These are phyloP conservation scores for Cromileptes altivelis DNA, from an alignment of 2,113 vertebrate species.

Conservation along the genomic window DNA sequence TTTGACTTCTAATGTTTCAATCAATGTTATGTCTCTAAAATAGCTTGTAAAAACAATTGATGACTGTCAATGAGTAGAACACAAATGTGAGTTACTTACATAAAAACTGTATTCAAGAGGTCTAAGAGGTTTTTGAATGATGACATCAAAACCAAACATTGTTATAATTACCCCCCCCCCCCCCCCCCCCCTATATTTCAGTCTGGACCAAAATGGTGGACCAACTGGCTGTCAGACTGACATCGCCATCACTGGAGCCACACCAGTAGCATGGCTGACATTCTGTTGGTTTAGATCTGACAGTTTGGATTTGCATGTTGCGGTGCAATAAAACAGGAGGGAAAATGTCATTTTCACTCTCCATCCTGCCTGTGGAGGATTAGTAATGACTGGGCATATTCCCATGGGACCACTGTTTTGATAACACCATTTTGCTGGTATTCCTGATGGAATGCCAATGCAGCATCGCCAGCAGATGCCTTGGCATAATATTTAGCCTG, in stretches of 20 bases:
- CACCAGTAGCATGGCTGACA: not conserved
- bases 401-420: slow-evolving; percentile 53
- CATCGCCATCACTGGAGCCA: too few species aligned
- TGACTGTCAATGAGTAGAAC: too few species aligned
- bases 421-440: slow-evolving; percentile 58
- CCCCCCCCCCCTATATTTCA: not conserved
- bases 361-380: slow-evolving; percentile 16
- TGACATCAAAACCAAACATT: too few species aligned
- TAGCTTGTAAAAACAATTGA: too few species aligned
- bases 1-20: too few species aligned
- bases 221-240: not conserved
- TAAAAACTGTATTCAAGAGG: too few species aligned
- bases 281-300: not conserved
- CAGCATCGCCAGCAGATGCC: slow-evolving; percentile 61
- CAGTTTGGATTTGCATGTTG: not conserved
- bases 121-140: too few species aligned
- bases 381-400: slow-evolving; percentile 40
- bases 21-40: too few species aligned
- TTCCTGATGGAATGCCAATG: slow-evolving; percentile 51
- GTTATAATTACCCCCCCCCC: too few species aligned
- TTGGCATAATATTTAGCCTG: slow-evolving; percentile 65
- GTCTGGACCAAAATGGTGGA: not conserved
- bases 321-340: not conserved
- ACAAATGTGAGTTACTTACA: too few species aligned
- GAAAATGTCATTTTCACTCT: not conserved